Percentiles rank a stretch among this genome's conserved stretches.
phyloP scores from a whole-genome alignment of 1,140 invertebrate species.

The Matsumurasca onukii region DNA sequence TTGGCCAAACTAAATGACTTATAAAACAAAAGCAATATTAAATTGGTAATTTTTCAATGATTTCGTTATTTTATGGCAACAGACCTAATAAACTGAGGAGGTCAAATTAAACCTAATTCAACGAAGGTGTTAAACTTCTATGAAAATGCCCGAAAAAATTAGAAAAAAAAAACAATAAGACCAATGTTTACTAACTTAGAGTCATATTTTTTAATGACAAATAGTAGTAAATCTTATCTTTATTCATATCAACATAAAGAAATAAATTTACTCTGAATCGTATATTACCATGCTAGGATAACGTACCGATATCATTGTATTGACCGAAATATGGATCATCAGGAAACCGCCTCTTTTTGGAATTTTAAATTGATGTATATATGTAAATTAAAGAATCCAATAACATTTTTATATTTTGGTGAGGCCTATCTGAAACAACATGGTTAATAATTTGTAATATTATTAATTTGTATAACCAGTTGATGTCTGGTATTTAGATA shows the following conservation, averaged over 20 bases:
- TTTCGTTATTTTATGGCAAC: neutral
- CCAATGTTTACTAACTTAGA: neutral
- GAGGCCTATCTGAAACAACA: too few species aligned
- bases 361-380: too few species aligned
- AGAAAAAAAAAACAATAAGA: neutral
- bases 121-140: too few species aligned
- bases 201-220: neutral
- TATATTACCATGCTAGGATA: neutral
- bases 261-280: neutral
- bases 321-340: neutral
- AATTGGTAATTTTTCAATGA: neutral
- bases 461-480: too few species aligned
- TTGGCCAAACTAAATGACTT: neutral
- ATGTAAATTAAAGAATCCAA: too few species aligned
- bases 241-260: neutral
- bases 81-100: neutral
- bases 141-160: too few species aligned
- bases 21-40: neutral
- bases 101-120: too few species aligned
- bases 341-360: too few species aligned
- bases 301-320: neutral
- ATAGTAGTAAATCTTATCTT: neutral
- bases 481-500: too few species aligned
- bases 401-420: too few species aligned
- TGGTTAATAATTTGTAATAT: too few species aligned